phyloP scores from a whole-genome alignment of 2,888 invertebrate genomes.

The Adineta ricciae region DNA sequence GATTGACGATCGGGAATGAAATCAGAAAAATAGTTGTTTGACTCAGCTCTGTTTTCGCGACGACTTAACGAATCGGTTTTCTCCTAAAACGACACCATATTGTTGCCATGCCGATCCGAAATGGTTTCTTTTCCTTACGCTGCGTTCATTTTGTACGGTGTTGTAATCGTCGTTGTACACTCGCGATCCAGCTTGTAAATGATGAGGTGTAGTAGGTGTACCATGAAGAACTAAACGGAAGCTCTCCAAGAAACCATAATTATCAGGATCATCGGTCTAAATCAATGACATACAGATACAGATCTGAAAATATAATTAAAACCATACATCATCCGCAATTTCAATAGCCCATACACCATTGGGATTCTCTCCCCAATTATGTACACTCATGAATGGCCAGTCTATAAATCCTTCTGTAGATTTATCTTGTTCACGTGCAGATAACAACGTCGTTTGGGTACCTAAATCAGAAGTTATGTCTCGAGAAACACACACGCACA shows the following conservation, averaged over 20 bases:
- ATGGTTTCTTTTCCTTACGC: background rate
- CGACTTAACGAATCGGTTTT: too few relatives aligned
- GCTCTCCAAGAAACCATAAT: slow-evolving; percentile 13
- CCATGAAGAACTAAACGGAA: slow-evolving; percentile 28
- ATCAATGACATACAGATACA: background rate
- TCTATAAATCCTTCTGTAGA: slow-evolving; percentile 63
- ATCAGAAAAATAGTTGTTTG: too few relatives aligned
- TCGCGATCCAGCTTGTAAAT: slow-evolving; percentile 26
- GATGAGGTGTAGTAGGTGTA: slow-evolving; percentile 18
- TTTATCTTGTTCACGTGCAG: slow-evolving; percentile 59
- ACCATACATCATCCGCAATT: slow-evolving; percentile 25
- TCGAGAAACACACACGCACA: background rate
- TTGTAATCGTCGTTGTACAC: slow-evolving; percentile 17
- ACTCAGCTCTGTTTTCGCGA: too few relatives aligned
- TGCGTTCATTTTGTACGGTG: background rate
- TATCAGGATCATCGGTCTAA: background rate
- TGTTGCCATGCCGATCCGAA: too few relatives aligned
- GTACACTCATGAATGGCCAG: slow-evolving; percentile 80
- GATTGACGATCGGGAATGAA: too few relatives aligned
- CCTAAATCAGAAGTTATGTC: slow-evolving; percentile 36
- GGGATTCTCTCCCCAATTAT: slow-evolving; percentile 77
- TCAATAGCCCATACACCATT: slow-evolving; percentile 54
- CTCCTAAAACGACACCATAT: too few relatives aligned
- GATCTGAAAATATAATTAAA: background rate
- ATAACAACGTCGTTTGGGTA: slow-evolving; percentile 55